phyloP scores from a whole-genome alignment of 2,113 vertebrate species.

The human (Homo sapiens) region GRCh38 chr1:182673001-182673500 shows the following conservation, averaged over 20 bases:
- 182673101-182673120: background rate
- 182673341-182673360: background rate
- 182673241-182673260: background rate
- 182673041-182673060: background rate
- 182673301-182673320: background rate
- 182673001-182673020: background rate
- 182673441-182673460: background rate
- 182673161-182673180: background rate
- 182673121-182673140: background rate
- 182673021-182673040: background rate
- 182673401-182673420: background rate
- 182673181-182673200: background rate
- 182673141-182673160: background rate
- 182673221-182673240: background rate
- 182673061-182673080: background rate
- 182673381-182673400: background rate
- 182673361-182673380: background rate
- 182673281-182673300: background rate
- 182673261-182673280: background rate
- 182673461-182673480: background rate
- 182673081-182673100: background rate
- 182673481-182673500: background rate
- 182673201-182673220: conserved; percentile 1
- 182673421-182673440: background rate
- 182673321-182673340: background rate